Conservation (phyloP, 2,113 vertebrate genomes). For the Protomyctophum bolini region DNA sequence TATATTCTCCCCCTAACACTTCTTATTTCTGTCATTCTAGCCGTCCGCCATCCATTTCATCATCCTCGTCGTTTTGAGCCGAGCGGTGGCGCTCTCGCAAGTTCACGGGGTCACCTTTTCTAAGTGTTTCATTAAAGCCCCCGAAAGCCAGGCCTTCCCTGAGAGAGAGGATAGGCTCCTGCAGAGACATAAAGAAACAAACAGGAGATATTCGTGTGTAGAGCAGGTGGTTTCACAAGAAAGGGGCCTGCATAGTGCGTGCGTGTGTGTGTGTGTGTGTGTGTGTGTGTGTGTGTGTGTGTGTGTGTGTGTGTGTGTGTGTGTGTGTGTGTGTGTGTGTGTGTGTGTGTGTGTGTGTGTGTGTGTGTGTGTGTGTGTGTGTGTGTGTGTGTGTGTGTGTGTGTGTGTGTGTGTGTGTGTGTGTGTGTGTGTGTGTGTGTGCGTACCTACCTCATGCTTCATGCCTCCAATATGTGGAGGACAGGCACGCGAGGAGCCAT, state of each 20-base stretch:
- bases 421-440: slow-evolving; percentile 24
- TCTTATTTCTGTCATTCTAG: slow-evolving; percentile 13
- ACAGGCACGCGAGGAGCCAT: slow-evolving; percentile 32
- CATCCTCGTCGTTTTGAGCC: neutral
- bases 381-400: slow-evolving; percentile 24
- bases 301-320: too few relatives aligned
- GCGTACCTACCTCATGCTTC: neutral
- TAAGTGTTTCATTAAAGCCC: slow-evolving; percentile 58
- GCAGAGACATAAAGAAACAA: slow-evolving; percentile 24
- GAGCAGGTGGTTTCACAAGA: slow-evolving; percentile 58
- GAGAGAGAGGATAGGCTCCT: neutral
- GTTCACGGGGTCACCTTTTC: slow-evolving; percentile 35
- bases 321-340: slow-evolving; percentile 5
- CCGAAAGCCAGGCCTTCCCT: slow-evolving; percentile 9
- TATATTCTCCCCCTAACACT: too few relatives aligned
- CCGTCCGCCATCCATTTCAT: neutral
- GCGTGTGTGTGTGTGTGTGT: neutral
- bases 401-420: slow-evolving; percentile 38
- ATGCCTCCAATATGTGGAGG: slow-evolving; percentile 1
- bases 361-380: slow-evolving; percentile 25
- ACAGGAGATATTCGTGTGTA: slow-evolving; percentile 37
- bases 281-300: neutral
- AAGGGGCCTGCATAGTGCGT: neutral
- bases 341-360: slow-evolving; percentile 37
- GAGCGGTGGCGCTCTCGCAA: neutral